Evolutionary conservation across 2,888 invertebrate species (phyloP).

Genomic region (Leptopilina syphax): DNA sequence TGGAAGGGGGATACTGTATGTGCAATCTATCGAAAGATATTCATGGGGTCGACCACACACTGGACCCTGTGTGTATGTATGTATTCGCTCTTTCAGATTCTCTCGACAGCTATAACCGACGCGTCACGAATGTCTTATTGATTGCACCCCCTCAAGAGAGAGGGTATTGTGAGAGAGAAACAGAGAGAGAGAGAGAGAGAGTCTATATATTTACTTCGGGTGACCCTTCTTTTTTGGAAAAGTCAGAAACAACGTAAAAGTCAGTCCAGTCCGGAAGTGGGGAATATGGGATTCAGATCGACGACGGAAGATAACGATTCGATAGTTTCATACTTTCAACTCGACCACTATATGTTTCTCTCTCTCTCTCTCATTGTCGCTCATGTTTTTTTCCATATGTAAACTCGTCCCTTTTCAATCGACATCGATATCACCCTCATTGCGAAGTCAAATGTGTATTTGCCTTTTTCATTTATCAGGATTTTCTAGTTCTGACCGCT

Average conservation of each 20-base stretch:
- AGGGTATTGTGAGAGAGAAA: no score
- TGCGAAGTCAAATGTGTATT: conserved; percentile 51
- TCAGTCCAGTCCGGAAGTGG: conserved; percentile 66
- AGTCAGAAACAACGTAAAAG: conserved; percentile 56
- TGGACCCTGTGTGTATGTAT: conserved; percentile 58
- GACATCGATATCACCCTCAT: conserved; percentile 35
- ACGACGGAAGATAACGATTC: conserved; percentile 46
- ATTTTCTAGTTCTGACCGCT: conserved; percentile 69
- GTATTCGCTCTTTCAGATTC: conserved; percentile 60
- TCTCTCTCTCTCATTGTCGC: conserved; percentile 27
- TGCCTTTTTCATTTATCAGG: conserved; percentile 74
- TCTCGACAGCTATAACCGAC: conserved; percentile 74
- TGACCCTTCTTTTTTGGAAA: conserved; percentile 52
- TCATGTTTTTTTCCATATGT: conserved; percentile 30
- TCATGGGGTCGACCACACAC: conserved; percentile 73
- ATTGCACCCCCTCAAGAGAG: conserved; percentile 65
- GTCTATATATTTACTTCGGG: conserved; percentile 53
- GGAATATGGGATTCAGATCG: conserved; percentile 67
- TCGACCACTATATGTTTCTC: not conserved
- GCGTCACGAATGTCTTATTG: conserved; percentile 77
- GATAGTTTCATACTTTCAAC: conserved; percentile 17
- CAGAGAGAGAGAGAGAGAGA: conserved; percentile 17
- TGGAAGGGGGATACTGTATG: conserved; percentile 64
- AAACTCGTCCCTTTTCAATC: conserved; percentile 42
- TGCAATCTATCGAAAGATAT: conserved; percentile 77